Evolutionary conservation across 2,113 vertebrate species (phyloP), one percentile per base, ranked within the genome.

Genomic region (Cololabis saira): DNA sequence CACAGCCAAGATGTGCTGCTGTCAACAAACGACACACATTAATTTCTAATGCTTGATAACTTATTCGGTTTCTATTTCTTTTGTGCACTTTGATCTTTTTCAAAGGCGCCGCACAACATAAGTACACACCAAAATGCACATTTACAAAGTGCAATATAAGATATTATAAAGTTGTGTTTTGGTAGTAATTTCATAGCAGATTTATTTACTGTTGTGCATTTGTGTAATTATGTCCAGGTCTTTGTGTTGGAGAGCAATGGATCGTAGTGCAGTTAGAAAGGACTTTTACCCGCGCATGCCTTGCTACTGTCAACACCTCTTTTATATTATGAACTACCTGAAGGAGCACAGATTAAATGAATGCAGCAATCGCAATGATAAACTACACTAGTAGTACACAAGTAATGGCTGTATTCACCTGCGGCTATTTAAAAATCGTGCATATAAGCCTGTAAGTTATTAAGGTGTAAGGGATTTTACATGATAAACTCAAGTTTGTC

Each of bases 121-220:
- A 57, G 49, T 27, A 14, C 67, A 67, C 67, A 53, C 62, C n/a
- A n/a, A n/a, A 49, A 44, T 54, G 64, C n/a, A 48, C 66, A 55
- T 80, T 88, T 82, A 75, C 76, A 76, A 44, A 52, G 65, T n/a
- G 54, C 63, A 61, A 70, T 85, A 67, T 81, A 76, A 67, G 80
- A 88, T 83, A 71, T 86, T 84, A 81, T 51, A 83, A 73, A 75
- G 77, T 63, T 59, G 56, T 59, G 78, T 62, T 53, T 15, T 47
- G 1, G 56, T 51, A 61, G 71, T 89, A 67, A 79, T 87, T 86
- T 79, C 75, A 67, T 72, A 79, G 80, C 57, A 51, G 72, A 86
- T 88, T 86, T 81, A 88, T 91, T 86, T 86, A 67, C 62, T 44
- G 14, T 81, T 84, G 76, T 64, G 55, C 56, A 57, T 72, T 78